Evolutionary conservation across 2,797 vertebrate species (phyloP), one percentile per base, ranked within the genome.

Genomic region (Eutrigla gurnardus): DNA sequence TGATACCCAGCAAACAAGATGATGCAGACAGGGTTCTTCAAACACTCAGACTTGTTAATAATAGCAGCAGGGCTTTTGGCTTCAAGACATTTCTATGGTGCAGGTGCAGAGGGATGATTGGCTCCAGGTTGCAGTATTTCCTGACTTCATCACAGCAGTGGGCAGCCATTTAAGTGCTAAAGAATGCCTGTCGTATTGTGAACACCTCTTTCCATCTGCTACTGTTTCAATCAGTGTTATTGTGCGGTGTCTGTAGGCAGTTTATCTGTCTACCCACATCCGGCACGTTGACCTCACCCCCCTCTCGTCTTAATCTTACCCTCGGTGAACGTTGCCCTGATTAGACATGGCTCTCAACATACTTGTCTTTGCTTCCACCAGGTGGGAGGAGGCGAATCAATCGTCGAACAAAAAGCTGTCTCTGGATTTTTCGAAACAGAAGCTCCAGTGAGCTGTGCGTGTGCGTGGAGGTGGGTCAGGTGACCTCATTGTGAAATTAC

Each of bases 251-350:
- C 79, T 80, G 84, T 86, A 54, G 88, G 87, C 78, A 77, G 86
- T 72, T 84, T 83, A 89, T 87, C 77, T 77, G 65, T 83, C 88
- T 78, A 57, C 79, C 75, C 85, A 77, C 83, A 81, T 80, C 81
- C 86, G 87, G 64, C 85, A 81, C 35, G 78, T 83, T 82, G 65
- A 84, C 86, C 83, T 82, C 66, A 9, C 80, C 73, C 78, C 70
- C 59, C 73, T 77, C 70, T 49, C 43, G 4, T 88, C 83, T 82
- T 84, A 74, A 84, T 86, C 68, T 80, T 77, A 65, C 80, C 78
- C 67, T 75, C 68, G 8, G 67, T 7, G 47, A 87, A 61, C 33
- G 69, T 47, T 86, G 63, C 59, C 86, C 72, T 64, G 78, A 85
- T 89, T 77, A 82, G 83, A 82, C 77, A 80, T 53, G 77, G 70